phyloP scores from a whole-genome alignment of 2,797 vertebrate species.

The Spatula versicolor region DNA sequence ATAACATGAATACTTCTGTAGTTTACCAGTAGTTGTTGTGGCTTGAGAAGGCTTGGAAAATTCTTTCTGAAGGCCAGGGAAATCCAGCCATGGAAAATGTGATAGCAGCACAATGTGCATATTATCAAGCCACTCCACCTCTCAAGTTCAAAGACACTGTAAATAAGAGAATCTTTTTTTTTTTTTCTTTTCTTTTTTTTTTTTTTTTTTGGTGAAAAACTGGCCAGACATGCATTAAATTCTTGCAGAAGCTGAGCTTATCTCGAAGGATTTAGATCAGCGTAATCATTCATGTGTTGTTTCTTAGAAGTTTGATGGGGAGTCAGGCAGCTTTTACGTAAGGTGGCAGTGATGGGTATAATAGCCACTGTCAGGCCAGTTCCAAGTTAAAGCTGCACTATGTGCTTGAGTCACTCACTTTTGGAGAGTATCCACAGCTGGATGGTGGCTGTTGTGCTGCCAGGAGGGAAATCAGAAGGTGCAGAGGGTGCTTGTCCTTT shows the following conservation, averaged over 20 bases:
- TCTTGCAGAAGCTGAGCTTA: not conserved
- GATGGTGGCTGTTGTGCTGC: not conserved
- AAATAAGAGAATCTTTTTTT: not conserved
- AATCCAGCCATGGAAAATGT: not conserved
- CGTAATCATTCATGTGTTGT: not conserved
- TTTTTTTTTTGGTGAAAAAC: not conserved
- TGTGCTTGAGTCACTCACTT: not conserved
- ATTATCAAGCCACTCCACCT: not conserved
- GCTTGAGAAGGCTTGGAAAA: slow-evolving; percentile 17
- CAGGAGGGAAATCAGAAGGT: not conserved
- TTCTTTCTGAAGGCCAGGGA: slow-evolving; percentile 20
- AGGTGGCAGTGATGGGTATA: not conserved
- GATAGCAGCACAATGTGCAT: not conserved
- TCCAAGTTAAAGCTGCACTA: not conserved
- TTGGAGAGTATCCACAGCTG: not conserved
- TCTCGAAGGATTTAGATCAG: not conserved
- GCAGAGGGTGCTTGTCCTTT: not conserved
- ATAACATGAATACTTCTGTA: slow-evolving; percentile 7
- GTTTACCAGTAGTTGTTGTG: slow-evolving; percentile 11
- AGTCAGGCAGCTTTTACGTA: not conserved
- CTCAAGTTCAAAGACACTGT: not conserved
- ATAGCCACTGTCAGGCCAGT: not conserved
- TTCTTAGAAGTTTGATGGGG: not conserved
- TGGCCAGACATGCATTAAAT: not conserved
- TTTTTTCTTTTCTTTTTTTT: not conserved